Base-by-base conservation (phyloP, 1,140 invertebrate species). In the Rhynchophorus ferrugineus region DNA sequence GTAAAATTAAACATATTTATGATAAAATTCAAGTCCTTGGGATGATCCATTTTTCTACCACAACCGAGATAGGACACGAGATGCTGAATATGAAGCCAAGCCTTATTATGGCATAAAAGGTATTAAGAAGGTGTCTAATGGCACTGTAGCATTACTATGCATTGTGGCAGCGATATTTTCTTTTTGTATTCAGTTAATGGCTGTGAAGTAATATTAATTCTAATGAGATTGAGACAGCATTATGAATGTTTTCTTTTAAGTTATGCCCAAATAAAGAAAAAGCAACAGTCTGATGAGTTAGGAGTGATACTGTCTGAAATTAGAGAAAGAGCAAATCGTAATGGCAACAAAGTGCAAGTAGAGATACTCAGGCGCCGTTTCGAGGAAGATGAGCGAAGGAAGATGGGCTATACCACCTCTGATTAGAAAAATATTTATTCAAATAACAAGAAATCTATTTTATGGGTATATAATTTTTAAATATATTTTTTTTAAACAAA, bases 71-170 rank as follows among this genome's bases (percentile, higher is more conserved):
- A 57, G 67, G 59, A 37, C 62, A 49, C 34, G 67, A 48, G 57
- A 69, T 43, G 54, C 62, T 35, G 53, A 54, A 38, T 60, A 68
- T 37, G 63, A 70, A 50, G 56, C 65, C 9, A 63, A 67, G 6
- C 61, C 69, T 1, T 81, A 80, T 57, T 83, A 82, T 73, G 78
- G 78, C 2, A 70, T 80, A 0, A 71, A 69, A 57, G 78, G 79
- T 3, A 24, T 78, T 0, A 73, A 73, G 45, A 75, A 71, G 56
- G 56, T 81, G 1, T 72, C 77, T 1, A 82, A 82, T 64, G 65
- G 65, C 51, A 71, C 67, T 16, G 74, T 83, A 14, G 78, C 76
- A 8, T 29, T 75, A 2, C 53, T 75, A 11, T 73, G 78, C 46
- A 57, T 77, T 34, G 57, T 72, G 0, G 56, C 82, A 9, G 72